These are phyloP conservation scores for Cydia fagiglandana DNA, from an alignment of 1,140 invertebrate genomes.

Conservation along the genomic window DNA sequence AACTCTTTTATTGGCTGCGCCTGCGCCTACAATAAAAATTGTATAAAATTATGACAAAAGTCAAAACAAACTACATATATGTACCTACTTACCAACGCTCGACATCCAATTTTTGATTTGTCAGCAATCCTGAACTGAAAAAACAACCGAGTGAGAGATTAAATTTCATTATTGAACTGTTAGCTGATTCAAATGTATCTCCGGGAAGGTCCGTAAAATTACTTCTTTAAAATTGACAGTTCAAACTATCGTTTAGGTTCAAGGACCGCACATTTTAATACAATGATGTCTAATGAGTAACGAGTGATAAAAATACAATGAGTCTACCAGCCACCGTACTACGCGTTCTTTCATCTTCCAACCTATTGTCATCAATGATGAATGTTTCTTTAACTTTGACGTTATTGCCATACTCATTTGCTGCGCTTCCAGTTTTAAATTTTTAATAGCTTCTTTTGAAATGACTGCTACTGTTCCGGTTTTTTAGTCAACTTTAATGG, in stretches of 20 bases:
- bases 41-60: no score
- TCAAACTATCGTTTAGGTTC: conserved; percentile 12
- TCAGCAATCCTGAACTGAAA: no score
- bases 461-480: conserved; percentile 5
- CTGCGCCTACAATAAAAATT: no score
- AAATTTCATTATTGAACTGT: no score
- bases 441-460: conserved; percentile 23
- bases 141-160: no score
- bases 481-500: conserved; percentile 5
- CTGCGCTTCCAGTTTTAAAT: conserved; percentile 21
- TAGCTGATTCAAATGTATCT: neutral
- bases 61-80: no score
- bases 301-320: conserved; percentile 23
- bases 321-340: conserved; percentile 26
- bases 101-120: no score
- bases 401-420: conserved; percentile 21
- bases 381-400: conserved; percentile 23
- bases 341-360: conserved; percentile 20
- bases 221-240: neutral
- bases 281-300: conserved; percentile 25
- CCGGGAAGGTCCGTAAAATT: neutral
- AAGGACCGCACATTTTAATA: conserved; percentile 20
- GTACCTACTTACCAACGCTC: no score
- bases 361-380: conserved; percentile 21
- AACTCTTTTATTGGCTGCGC: no score